Conservation (phyloP, 2,113 vertebrate species). For the Nesoenas mayeri region DNA sequence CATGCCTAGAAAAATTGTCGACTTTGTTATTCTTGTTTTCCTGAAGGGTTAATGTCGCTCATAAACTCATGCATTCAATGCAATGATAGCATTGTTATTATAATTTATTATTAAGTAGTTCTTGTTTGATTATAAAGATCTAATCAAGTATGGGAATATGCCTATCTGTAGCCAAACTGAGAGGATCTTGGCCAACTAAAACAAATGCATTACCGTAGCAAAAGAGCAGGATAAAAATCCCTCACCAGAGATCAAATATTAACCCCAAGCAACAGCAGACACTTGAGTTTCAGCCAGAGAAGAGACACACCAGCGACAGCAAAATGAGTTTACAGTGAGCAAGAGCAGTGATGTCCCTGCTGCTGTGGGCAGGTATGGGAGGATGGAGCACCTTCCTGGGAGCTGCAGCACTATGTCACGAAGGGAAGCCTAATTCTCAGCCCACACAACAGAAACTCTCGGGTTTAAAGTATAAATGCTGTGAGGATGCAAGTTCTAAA, state of each 20-base stretch:
- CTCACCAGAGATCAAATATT: not conserved
- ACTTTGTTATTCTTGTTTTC: not conserved
- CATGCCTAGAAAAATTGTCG: not conserved
- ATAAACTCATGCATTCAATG: not conserved
- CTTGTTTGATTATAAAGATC: not conserved
- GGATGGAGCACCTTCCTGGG: not conserved
- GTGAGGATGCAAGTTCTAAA: not conserved
- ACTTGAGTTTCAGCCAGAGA: not conserved
- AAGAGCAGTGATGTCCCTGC: not conserved
- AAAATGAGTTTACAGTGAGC: not conserved
- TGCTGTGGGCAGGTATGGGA: fast-evolving
- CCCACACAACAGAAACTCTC: not conserved
- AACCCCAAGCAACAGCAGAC: not conserved
- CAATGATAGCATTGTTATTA: not conserved
- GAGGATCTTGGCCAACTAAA: not conserved
- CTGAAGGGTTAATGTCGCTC: not conserved
- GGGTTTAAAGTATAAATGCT: not conserved
- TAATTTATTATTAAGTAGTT: not conserved
- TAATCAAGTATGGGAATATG: not conserved
- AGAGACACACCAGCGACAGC: not conserved
- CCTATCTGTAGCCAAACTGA: not conserved
- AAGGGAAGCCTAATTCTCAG: not conserved
- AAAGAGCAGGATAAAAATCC: not conserved
- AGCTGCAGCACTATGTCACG: not conserved
- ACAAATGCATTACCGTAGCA: not conserved